A percentile compares a stretch with the other conserved stretches of the same genome.
Conservation (phyloP, 2,888 invertebrate genomes). For the Hirtodrosophila trivittata region DNA sequence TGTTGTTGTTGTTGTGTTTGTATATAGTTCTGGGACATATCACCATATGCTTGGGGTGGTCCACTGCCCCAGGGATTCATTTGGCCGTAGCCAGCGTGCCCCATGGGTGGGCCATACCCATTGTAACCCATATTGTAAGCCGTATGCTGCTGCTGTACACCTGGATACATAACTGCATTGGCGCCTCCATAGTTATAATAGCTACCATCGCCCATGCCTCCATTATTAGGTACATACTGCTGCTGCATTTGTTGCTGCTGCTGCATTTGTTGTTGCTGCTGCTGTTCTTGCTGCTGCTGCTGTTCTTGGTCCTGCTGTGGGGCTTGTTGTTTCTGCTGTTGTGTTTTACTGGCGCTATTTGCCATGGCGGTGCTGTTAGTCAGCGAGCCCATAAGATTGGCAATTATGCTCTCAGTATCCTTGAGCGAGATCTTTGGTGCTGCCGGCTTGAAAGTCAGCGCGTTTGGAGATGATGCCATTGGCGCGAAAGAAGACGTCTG, state of each 20-base stretch:
- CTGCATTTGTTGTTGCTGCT: no score
- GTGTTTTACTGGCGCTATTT: constrained; percentile 19
- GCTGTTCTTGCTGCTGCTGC: constrained; percentile 4
- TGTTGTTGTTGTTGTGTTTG: constrained; percentile 49
- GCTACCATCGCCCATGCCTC: constrained; percentile 8
- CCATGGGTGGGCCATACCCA: constrained; percentile 41
- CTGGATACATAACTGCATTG: constrained; percentile 9
- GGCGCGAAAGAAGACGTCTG: constrained; percentile 38
- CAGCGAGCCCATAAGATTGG: constrained; percentile 87
- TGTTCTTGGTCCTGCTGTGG: constrained; percentile 10
- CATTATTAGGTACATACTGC: constrained; percentile 23
- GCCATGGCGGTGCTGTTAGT: constrained; percentile 56
- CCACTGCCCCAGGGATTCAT: constrained; percentile 49
- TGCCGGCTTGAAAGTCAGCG: constrained; percentile 79
- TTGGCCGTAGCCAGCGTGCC: constrained; percentile 47
- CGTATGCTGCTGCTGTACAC: constrained; percentile 4
- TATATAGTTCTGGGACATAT: constrained; percentile 56
- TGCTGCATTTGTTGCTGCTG: constrained; percentile 2
- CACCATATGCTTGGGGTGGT: constrained; percentile 36
- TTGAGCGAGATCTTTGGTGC: constrained; percentile 74
- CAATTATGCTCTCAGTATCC: constrained; percentile 87
- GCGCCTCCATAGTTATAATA: constrained; percentile 26
- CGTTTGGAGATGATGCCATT: constrained; percentile 59
- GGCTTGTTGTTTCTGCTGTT: constrained; percentile 17
- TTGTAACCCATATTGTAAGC: constrained; percentile 46